Evolutionary conservation across 2,888 invertebrate genomes (phyloP), one percentile per base, ranked within the genome.

Genomic region (Lasioglossum lativentre): DNA sequence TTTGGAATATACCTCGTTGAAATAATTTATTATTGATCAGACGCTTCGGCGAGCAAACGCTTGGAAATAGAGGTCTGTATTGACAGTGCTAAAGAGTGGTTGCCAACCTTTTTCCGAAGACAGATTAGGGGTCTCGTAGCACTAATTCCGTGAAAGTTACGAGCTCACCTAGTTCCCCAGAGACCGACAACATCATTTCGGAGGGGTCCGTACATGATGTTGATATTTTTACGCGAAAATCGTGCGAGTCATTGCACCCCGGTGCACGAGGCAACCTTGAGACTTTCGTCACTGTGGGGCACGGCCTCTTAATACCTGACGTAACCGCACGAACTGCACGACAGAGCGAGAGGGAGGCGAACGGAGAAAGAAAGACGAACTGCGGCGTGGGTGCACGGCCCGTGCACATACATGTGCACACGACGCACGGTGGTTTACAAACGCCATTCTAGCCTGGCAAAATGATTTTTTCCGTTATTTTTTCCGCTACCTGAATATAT

Each of bases 231-330:
- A 63, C 72, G 88, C 78, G 86, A 89, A 89, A 91, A 91, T 85
- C 78, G 77, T 75, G 81, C 86, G 86, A 91, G 91, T 91, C 91
- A 87, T 89, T 91, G 90, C 86, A 90, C 90, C 68, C 80, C 75
- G 82, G 66, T 80, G 82, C 85, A 85, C 86, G 89, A 71, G 42
- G 85, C 86, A 92, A 87, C 92, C 93, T 92, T 91, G 92, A 89
- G 88, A 88, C 86, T 90, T 92, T 92, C 91, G 90, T 92, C 90
- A 89, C 90, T 82, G 88, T 86, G 75, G 82, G 84, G 75, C 90
- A 83, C 78, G 78, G 89, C 85, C 90, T 90, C 91, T 90, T 91
- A 85, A 90, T 90, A 90, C 91, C 91, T 90, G 90, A 90, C 90
- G 90, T 90, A 90, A 90, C 90, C 90, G 86, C 88, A 89, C 88